These are phyloP conservation scores for Strigops habroptila DNA, from an alignment of 2,113 vertebrate genomes.

Conservation along the genomic window DNA sequence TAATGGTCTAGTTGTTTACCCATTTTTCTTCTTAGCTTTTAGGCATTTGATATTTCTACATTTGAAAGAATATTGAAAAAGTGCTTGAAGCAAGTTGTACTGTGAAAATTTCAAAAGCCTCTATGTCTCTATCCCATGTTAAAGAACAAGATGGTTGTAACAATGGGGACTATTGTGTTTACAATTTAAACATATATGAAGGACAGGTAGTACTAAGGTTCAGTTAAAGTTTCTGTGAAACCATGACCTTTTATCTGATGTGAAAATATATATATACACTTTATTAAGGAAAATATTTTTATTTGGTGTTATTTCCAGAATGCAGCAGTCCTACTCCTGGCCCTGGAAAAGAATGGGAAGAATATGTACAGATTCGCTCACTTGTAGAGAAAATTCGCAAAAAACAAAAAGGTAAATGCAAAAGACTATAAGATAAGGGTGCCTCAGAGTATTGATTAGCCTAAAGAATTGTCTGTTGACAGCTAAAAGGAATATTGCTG, in stretches of 20 bases:
- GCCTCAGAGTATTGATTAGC: not conserved
- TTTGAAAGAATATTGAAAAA: not conserved
- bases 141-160: not conserved
- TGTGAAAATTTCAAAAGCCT: not conserved
- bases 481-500: not conserved
- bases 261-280: not conserved
- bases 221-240: not conserved
- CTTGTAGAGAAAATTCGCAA: slow-evolving; percentile 96
- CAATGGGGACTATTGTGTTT: not conserved
- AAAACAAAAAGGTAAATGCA: slow-evolving; percentile 91
- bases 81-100: not conserved
- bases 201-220: not conserved
- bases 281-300: not conserved
- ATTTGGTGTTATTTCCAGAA: slow-evolving; percentile 70
- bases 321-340: slow-evolving; percentile 89
- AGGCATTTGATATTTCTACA: not conserved
- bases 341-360: slow-evolving; percentile 95
- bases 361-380: slow-evolving; percentile 89
- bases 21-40: not conserved
- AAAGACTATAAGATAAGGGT: not conserved
- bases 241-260: not conserved
- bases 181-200: not conserved
- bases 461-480: not conserved
- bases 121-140: not conserved
- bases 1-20: not conserved